These are phyloP conservation scores for Argynnis bischoffii DNA, from an alignment of 2,888 invertebrate species.

Conservation along the genomic window DNA sequence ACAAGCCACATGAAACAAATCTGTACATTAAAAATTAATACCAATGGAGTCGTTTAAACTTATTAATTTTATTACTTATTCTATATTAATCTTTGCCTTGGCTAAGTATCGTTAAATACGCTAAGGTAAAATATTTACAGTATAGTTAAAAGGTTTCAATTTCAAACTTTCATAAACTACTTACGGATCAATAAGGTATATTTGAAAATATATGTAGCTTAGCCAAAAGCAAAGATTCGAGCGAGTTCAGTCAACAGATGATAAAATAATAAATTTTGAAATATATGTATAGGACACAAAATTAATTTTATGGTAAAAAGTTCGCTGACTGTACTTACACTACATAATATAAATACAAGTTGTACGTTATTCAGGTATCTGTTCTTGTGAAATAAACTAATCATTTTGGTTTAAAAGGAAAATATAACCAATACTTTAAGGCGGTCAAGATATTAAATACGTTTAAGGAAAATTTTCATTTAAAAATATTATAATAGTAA, in stretches of 20 bases:
- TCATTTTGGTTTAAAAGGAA: conserved; percentile 54
- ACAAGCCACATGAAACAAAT: conserved; percentile 59
- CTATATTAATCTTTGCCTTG: conserved; percentile 30
- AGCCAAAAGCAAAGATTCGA: conserved; percentile 23
- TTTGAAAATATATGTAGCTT: neutral
- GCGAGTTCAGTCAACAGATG: conserved; percentile 10
- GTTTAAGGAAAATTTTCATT: neutral
- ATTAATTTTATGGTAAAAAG: neutral
- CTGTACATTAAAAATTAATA: conserved; percentile 39
- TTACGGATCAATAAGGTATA: neutral
- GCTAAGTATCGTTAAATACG: conserved; percentile 13
- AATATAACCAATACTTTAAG: conserved; percentile 19
- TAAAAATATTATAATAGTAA: neutral
- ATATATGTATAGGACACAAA: too few species aligned
- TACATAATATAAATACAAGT: conserved; percentile 46
- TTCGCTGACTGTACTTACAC: conserved; percentile 15
- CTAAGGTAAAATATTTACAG: conserved; percentile 9
- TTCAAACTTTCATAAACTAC: conserved; percentile 11
- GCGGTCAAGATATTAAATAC: conserved; percentile 5
- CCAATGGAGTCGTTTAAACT: conserved; percentile 28
- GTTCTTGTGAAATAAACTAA: conserved; percentile 56
- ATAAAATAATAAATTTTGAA: neutral
- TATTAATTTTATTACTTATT: conserved; percentile 20
- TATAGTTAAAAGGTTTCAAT: conserved; percentile 2
- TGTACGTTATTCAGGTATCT: conserved; percentile 72